Evolutionary conservation across 2,797 vertebrate species (phyloP).

Genomic region (Mus spretus): DNA sequence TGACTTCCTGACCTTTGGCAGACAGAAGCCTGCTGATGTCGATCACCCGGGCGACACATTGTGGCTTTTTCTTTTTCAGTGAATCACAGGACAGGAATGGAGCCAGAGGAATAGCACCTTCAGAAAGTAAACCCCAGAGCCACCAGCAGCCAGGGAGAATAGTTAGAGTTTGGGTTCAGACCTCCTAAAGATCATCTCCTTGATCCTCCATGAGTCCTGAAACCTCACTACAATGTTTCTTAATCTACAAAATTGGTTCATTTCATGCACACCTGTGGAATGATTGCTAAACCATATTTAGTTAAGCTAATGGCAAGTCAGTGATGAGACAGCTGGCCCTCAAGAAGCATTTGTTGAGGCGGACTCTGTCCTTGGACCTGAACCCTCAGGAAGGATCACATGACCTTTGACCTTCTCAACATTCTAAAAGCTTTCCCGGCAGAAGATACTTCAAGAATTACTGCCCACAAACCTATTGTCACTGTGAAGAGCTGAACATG

Average conservation of each 20-base stretch:
- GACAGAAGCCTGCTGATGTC: neutral
- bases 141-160: fast-evolving
- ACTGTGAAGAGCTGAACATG: neutral
- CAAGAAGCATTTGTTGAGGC: neutral
- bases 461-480: neutral
- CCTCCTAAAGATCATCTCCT: neutral
- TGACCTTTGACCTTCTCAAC: neutral
- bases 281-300: neutral
- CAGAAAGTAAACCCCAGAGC: neutral
- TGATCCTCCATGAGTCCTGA: neutral
- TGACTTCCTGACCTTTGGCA: neutral
- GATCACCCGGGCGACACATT: neutral
- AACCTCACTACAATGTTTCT: neutral
- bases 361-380: neutral
- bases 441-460: neutral
- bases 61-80: neutral
- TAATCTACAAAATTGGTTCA: neutral
- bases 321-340: neutral
- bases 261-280: neutral
- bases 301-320: slow-evolving; percentile 7
- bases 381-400: neutral
- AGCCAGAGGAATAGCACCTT: neutral
- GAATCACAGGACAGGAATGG: neutral
- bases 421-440: neutral
- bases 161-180: neutral